A percentile compares a stretch with the other conserved stretches of the same genome.
phyloP scores from a whole-genome alignment of 2,888 invertebrate species.

The Eupithecia subumbrata region DNA sequence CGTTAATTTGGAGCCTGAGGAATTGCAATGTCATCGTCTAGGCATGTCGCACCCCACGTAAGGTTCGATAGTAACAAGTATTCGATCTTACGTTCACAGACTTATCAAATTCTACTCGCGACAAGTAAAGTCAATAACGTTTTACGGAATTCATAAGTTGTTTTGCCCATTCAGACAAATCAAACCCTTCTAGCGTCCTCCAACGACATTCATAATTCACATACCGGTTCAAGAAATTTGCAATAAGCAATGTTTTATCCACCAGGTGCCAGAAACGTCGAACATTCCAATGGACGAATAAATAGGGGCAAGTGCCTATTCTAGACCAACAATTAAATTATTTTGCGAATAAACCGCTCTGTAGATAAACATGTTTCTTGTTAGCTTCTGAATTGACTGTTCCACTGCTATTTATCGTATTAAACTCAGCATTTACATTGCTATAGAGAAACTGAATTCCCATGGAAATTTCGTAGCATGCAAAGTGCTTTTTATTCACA shows the following conservation, averaged over 20 bases:
- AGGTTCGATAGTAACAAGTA: background rate
- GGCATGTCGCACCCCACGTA: too few relatives aligned
- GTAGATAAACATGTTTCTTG: slow-evolving; percentile 32
- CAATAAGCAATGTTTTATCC: slow-evolving; percentile 5
- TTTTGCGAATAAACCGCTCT: slow-evolving; percentile 21
- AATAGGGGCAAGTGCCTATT: background rate
- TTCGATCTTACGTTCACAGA: background rate
- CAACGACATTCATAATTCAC: slow-evolving; percentile 14
- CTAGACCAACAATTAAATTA: slow-evolving; percentile 16
- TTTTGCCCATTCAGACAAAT: background rate
- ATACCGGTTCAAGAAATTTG: slow-evolving; percentile 11
- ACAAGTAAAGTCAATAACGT: background rate
- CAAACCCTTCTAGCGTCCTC: slow-evolving; percentile 3
- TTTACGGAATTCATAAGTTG: background rate
- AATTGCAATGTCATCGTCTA: too few relatives aligned
- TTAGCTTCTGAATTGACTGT: slow-evolving; percentile 30
- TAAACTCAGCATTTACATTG: slow-evolving; percentile 26
- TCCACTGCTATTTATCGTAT: slow-evolving; percentile 29
- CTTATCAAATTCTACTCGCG: background rate
- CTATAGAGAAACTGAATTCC: slow-evolving; percentile 32
- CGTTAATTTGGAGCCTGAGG: too few relatives aligned
- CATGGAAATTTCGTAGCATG: slow-evolving; percentile 29
- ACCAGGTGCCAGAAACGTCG: slow-evolving; percentile 2
- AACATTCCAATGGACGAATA: slow-evolving; percentile 5
- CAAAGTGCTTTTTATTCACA: slow-evolving; percentile 34